phyloP scores from a whole-genome alignment of 2,113 vertebrate genomes.

The Greenwoodochromis staneri region DNA sequence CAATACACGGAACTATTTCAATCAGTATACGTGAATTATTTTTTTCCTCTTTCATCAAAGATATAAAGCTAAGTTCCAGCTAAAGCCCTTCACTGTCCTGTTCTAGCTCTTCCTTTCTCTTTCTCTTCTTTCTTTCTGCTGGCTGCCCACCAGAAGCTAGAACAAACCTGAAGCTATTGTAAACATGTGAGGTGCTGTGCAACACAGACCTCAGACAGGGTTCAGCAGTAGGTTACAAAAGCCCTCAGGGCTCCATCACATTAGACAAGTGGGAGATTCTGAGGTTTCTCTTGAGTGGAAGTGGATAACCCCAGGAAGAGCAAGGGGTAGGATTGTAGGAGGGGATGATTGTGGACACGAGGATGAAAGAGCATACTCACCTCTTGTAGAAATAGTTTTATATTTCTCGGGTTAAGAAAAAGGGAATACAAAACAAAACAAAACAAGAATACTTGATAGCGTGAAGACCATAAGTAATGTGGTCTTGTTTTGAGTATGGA shows the following conservation, averaged over 20 bases:
- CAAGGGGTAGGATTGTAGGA: slow-evolving; percentile 5
- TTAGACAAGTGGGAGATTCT: slow-evolving; percentile 37
- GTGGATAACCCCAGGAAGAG: slow-evolving; percentile 40
- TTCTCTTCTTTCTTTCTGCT: not conserved
- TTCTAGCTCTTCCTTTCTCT: not conserved
- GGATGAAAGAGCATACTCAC: not conserved
- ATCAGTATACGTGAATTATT: not conserved
- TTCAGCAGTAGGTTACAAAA: slow-evolving; percentile 60
- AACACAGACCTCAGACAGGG: slow-evolving; percentile 46
- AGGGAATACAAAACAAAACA: not conserved
- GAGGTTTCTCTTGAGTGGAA: slow-evolving; percentile 41
- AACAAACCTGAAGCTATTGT: slow-evolving; percentile 20
- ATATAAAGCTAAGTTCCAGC: not conserved
- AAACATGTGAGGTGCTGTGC: slow-evolving; percentile 16
- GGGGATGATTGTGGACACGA: slow-evolving; percentile 1
- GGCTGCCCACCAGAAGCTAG: slow-evolving; percentile 12
- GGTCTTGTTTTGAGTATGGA: not conserved
- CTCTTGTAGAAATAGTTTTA: not conserved
- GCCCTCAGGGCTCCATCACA: slow-evolving; percentile 40
- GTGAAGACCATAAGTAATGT: not conserved
- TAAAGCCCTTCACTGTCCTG: not conserved
- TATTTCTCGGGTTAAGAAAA: not conserved
- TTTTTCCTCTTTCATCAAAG: not conserved
- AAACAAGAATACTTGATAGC: not conserved
- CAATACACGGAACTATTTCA: not conserved